Percentiles rank a stretch among this genome's conserved stretches.
Evolutionary conservation across 2,888 invertebrate species (phyloP).

Genomic region (Lasius platythorax): DNA sequence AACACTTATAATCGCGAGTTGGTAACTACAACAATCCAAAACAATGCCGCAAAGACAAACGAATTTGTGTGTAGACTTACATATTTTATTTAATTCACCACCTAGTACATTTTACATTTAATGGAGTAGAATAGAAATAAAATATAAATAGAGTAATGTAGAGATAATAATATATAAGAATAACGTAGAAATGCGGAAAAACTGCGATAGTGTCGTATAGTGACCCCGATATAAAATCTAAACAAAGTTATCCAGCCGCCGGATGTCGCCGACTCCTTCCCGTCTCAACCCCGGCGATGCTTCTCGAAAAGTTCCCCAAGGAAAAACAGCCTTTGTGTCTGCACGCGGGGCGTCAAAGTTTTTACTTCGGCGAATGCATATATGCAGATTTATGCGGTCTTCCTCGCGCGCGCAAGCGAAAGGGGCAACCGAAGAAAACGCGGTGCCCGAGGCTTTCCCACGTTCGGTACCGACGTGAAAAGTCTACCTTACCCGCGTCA

Average conservation of each 20-base stretch:
- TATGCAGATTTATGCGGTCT: constrained; percentile 84
- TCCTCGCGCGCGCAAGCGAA: constrained; percentile 68
- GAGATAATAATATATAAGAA: not conserved
- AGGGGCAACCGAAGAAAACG: constrained; percentile 68
- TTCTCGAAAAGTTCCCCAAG: constrained; percentile 71
- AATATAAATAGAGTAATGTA: not conserved
- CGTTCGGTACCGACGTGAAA: constrained; percentile 66
- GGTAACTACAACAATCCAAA: not conserved
- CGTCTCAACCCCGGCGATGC: constrained; percentile 49
- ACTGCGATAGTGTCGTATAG: too few relatives aligned
- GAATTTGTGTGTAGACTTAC: not conserved
- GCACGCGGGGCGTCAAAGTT: constrained; percentile 78
- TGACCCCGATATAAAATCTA: constrained; percentile 22
- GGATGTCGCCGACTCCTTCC: constrained; percentile 40
- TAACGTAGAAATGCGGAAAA: not conserved
- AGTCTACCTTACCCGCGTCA: constrained; percentile 69
- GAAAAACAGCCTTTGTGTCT: constrained; percentile 70
- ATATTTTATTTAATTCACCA: not conserved
- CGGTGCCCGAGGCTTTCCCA: constrained; percentile 70
- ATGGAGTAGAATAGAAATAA: not conserved
- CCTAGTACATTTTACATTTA: not conserved
- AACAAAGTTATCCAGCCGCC: constrained; percentile 22
- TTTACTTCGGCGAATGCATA: constrained; percentile 82
- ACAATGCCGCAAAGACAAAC: not conserved
- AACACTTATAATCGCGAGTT: not conserved